These are phyloP conservation scores for Mastomys coucha DNA, from an alignment of 2,113 vertebrate species.

Conservation along the genomic window DNA sequence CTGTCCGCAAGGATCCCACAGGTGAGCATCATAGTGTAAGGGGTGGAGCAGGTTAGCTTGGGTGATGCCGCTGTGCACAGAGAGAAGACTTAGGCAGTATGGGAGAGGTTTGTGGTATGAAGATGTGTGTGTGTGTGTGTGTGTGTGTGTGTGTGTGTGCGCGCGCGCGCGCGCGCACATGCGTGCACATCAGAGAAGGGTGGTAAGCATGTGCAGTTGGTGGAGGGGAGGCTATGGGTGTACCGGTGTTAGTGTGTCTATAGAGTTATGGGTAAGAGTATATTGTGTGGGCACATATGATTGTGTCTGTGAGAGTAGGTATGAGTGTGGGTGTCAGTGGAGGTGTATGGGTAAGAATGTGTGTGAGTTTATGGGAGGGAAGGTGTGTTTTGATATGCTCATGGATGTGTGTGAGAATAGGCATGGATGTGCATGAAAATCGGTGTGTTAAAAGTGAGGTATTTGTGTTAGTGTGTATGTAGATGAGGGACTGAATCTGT, in stretches of 20 bases:
- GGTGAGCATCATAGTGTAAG: background rate
- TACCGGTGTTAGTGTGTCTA: background rate
- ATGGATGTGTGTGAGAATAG: background rate
- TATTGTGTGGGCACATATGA: background rate
- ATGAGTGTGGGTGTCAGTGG: background rate
- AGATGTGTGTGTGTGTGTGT: background rate
- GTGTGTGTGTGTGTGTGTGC: background rate
- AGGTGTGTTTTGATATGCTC: background rate
- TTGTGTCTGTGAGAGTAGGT: background rate
- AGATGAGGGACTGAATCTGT: background rate
- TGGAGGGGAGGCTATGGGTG: background rate
- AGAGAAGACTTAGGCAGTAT: background rate
- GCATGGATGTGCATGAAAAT: no score
- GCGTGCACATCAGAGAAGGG: no score
- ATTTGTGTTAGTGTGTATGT: background rate
- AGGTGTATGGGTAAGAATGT: background rate
- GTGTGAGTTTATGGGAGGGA: background rate
- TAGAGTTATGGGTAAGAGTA: background rate
- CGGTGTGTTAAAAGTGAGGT: background rate
- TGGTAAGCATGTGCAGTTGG: background rate
- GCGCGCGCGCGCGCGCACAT: no score
- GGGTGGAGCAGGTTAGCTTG: background rate
- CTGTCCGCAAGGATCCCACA: no score
- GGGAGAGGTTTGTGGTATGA: background rate
- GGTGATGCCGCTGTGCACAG: rapidly evolving